These are phyloP conservation scores for Hypomesus transpacificus DNA, from an alignment of 2,113 vertebrate genomes.

Conservation along the genomic window DNA sequence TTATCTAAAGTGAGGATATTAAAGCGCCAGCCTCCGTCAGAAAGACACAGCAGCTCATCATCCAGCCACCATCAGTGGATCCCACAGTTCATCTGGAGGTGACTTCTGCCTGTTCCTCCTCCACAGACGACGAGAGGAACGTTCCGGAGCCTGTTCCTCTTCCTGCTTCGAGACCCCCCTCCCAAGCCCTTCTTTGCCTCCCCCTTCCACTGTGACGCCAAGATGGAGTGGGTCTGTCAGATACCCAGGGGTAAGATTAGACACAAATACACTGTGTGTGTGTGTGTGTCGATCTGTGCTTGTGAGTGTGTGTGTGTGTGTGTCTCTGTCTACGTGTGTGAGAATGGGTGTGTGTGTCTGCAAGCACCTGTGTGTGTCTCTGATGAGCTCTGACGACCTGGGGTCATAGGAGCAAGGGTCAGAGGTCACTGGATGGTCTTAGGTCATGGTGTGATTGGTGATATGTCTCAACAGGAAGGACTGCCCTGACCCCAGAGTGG, in stretches of 20 bases:
- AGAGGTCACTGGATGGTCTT: no score
- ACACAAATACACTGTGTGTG: not conserved
- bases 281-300: not conserved
- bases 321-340: no score
- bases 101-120: slow-evolving; percentile 29
- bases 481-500: slow-evolving; percentile 81
- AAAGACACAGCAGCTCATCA: not conserved
- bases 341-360: no score
- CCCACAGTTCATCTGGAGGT: not conserved
- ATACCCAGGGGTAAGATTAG: slow-evolving; percentile 83
- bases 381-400: no score
- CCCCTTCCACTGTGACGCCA: slow-evolving; percentile 86
- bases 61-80: not conserved
- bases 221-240: slow-evolving; percentile 93
- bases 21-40: no score
- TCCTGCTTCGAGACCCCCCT: slow-evolving; percentile 29
- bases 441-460: not conserved
- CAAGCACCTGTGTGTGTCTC: no score
- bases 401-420: no score
- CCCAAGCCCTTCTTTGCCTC: slow-evolving; percentile 69
- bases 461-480: slow-evolving; percentile 71
- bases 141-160: slow-evolving; percentile 40
- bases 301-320: not conserved
- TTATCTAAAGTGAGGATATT: no score
- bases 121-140: slow-evolving; percentile 56